Evolutionary conservation across 2,888 invertebrate species (phyloP), one percentile per base, ranked within the genome.

Genomic region (Bombylius discolor): DNA sequence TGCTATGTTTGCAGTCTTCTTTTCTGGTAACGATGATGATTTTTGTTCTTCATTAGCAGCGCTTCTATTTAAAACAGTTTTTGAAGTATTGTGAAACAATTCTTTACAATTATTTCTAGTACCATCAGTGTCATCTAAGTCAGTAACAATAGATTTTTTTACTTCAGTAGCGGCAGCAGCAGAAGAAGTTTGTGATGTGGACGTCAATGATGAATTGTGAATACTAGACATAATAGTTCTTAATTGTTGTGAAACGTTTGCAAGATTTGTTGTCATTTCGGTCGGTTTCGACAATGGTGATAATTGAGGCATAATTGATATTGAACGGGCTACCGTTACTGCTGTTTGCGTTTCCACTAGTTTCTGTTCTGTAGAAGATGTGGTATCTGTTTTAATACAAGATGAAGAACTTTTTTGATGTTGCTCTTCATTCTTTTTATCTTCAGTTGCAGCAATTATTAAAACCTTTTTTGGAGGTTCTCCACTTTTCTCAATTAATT

Each of bases 271-370:
- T 13, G 84, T 84, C 51, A 85, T 71, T 66, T 86, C 85, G 3
- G 83, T 80, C 1, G 85, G 85, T 66, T 85, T 84, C 0, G 85
- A 85, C 4, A 86, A 68, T 0, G 85, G 85, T 1, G 85, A 85
- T 33, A 85, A 70, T 66, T 85, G 85, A 1, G 85, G 83, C 51
- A 83, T 77, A 1, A 79, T 76, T 5, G 79, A 77, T 0, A 80
- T 76, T 59, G 78, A 75, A 54, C 78, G 64, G 3, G 23, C 23
- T 23, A 23, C 23, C 23, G 23, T 23, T 23, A 23, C 23, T 32
- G 58, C 42, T 46, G 52, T 48, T 51, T 55, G 51, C 23, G 47
- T n/a, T 47, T 50, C 51, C 33, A 50, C 23, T 13, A 23, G 23
- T 36, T 46, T 32, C 39, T n/a, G 23, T 13, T 50, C 47, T 47